Evolutionary conservation across 2,888 invertebrate species (phyloP).

Genomic region (Lordiphosa andalusiaca): DNA sequence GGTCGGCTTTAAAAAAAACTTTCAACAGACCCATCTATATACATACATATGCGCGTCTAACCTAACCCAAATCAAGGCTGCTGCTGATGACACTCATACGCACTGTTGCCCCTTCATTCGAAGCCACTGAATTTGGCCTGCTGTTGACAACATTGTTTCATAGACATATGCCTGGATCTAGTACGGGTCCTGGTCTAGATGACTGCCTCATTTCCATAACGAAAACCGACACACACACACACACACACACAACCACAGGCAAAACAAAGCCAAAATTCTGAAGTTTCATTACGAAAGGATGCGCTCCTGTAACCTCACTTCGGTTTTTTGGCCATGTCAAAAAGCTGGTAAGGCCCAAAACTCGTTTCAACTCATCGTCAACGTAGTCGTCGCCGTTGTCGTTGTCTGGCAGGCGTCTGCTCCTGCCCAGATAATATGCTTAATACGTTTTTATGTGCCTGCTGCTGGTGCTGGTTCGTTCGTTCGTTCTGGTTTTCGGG

Average conservation of each 20-base stretch:
- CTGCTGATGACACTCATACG: conserved; percentile 72
- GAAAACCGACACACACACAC: conserved; percentile 33
- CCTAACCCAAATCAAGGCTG: conserved; percentile 54
- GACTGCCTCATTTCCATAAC: conserved; percentile 68
- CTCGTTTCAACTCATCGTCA: conserved; percentile 48
- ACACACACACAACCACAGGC: conserved; percentile 6
- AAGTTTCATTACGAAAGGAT: conserved; percentile 68
- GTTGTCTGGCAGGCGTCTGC: conserved; percentile 55
- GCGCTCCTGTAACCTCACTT: conserved; percentile 35
- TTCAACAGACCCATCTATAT: too few relatives aligned
- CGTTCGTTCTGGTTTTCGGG: conserved; percentile 10
- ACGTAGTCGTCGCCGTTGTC: conserved; percentile 12
- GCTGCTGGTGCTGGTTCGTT: not conserved
- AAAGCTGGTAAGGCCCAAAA: conserved; percentile 57
- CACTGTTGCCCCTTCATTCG: conserved; percentile 60
- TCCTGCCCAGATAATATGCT: conserved; percentile 69
- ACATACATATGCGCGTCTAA: too few relatives aligned
- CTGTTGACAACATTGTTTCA: conserved; percentile 73
- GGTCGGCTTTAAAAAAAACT: too few relatives aligned
- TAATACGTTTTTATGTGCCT: conserved; percentile 73
- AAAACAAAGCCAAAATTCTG: conserved; percentile 66
- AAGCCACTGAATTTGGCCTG: conserved; percentile 39
- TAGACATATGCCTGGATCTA: conserved; percentile 19
- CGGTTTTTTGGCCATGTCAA: conserved; percentile 59
- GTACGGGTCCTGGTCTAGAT: conserved; percentile 34